phyloP scores from a whole-genome alignment of 2,888 invertebrate species.

The Drymonia ruficornis region DNA sequence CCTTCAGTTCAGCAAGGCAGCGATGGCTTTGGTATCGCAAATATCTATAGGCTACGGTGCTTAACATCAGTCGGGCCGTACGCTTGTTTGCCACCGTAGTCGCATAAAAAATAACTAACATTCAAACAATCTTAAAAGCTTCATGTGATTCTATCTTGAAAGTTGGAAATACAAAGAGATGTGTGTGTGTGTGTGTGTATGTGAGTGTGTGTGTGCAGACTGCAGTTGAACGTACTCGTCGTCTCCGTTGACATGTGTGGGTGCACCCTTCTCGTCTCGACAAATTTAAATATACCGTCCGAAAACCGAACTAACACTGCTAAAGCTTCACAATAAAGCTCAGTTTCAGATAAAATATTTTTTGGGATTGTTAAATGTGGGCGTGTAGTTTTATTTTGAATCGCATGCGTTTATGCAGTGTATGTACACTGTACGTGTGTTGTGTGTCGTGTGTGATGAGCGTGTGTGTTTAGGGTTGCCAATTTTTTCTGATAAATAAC shows the following conservation, averaged over 20 bases:
- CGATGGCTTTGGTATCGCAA: too few relatives aligned
- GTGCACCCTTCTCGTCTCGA: conserved; percentile 79
- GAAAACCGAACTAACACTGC: conserved; percentile 9
- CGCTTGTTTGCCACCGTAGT: too few relatives aligned
- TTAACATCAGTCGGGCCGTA: too few relatives aligned
- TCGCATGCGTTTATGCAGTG: conserved; percentile 55
- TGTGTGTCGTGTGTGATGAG: conserved; percentile 34
- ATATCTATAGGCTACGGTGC: too few relatives aligned
- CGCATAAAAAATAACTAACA: too few relatives aligned
- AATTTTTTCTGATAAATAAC: too few relatives aligned
- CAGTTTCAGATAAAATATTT: conserved; percentile 25
- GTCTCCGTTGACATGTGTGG: conserved; percentile 56
- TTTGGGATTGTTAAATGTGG: conserved; percentile 18
- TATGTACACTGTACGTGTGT: conserved; percentile 35
- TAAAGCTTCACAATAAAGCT: conserved; percentile 37
- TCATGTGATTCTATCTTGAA: conserved; percentile 41
- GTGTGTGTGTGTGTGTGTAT: conserved; percentile 50
- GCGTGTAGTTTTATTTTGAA: conserved; percentile 72
- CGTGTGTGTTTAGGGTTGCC: too few relatives aligned
- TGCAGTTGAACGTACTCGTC: conserved; percentile 64
- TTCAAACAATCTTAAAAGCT: conserved; percentile 44
- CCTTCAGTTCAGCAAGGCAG: too few relatives aligned
- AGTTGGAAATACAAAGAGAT: conserved; percentile 40
- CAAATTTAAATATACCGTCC: conserved; percentile 33
- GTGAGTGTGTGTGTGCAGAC: conserved; percentile 60